Evolutionary conservation across 2,888 invertebrate genomes (phyloP).

Genomic region (Darwinula stevensoni): DNA sequence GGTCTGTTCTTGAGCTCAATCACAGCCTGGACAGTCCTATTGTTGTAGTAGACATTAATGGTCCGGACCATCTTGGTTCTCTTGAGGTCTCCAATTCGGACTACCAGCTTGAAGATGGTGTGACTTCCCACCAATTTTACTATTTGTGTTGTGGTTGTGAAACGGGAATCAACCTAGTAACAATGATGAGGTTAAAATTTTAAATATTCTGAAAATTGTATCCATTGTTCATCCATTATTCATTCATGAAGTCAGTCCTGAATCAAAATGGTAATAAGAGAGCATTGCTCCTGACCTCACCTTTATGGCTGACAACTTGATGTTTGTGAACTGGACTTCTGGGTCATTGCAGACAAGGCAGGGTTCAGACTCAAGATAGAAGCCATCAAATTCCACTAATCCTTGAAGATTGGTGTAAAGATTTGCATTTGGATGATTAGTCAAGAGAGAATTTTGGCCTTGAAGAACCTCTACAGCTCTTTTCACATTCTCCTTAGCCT

Average conservation of each 20-base stretch:
- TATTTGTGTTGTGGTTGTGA: conserved; percentile 90
- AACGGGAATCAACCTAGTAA: conserved; percentile 62
- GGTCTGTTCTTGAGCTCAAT: conserved; percentile 90
- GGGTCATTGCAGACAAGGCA: conserved; percentile 95
- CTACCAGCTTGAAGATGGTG: conserved; percentile 70
- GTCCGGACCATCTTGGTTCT: conserved; percentile 89
- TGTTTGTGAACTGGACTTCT: conserved; percentile 64
- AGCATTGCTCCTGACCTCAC: conserved; percentile 17
- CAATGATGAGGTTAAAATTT: not conserved
- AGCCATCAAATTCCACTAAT: conserved; percentile 83
- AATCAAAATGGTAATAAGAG: no score
- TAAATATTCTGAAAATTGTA: no score
- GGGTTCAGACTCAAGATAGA: conserved; percentile 84
- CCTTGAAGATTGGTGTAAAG: conserved; percentile 70
- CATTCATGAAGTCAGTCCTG: no score
- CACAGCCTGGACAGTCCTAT: conserved; percentile 77
- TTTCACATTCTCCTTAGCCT: conserved; percentile 43
- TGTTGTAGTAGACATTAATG: conserved; percentile 87
- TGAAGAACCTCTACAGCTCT: conserved; percentile 56
- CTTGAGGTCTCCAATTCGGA: conserved; percentile 80
- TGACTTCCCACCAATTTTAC: conserved; percentile 84
- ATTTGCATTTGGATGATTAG: conserved; percentile 76
- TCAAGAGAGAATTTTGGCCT: conserved; percentile 59
- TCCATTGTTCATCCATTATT: no score
- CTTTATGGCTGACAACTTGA: conserved; percentile 75